Percentiles rank a stretch among this genome's conserved stretches.
Conservation (phyloP, 2,888 invertebrate genomes). For the Hydriomena furcata region DNA sequence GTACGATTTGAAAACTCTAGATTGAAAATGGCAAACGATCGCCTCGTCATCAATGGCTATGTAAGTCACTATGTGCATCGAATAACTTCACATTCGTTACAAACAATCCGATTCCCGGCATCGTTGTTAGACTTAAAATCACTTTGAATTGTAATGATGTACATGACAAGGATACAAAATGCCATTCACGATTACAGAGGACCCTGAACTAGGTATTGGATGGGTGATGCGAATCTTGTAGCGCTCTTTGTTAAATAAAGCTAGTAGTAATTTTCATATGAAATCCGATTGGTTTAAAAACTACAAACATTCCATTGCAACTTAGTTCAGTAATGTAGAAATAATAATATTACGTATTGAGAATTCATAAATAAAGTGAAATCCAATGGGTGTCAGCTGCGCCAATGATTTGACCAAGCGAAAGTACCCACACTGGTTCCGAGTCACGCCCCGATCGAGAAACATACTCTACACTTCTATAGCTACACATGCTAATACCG, state of each 20-base stretch:
- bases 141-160: slow-evolving; percentile 58
- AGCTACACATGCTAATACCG: slow-evolving; percentile 37
- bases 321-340: slow-evolving; percentile 4
- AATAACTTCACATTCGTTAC: slow-evolving; percentile 36
- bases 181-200: slow-evolving; percentile 47
- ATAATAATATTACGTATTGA: slow-evolving; percentile 24
- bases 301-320: background rate
- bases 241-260: background rate
- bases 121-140: slow-evolving; percentile 53
- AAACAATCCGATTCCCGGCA: slow-evolving; percentile 46
- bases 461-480: slow-evolving; percentile 42
- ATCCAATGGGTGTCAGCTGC: slow-evolving; percentile 63
- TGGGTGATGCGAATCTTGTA: slow-evolving; percentile 11
- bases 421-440: slow-evolving; percentile 78
- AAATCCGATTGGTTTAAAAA: too few species aligned
- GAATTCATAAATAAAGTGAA: slow-evolving; percentile 63
- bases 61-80: slow-evolving; percentile 45
- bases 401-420: slow-evolving; percentile 67
- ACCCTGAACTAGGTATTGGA: slow-evolving; percentile 40
- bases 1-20: slow-evolving; percentile 17
- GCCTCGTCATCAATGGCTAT: slow-evolving; percentile 23
- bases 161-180: slow-evolving; percentile 56
- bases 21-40: slow-evolving; percentile 27
- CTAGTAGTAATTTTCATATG: too few species aligned
- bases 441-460: slow-evolving; percentile 49